phyloP scores from a whole-genome alignment of 2,888 invertebrate genomes.

The Parnassius orleans region DNA sequence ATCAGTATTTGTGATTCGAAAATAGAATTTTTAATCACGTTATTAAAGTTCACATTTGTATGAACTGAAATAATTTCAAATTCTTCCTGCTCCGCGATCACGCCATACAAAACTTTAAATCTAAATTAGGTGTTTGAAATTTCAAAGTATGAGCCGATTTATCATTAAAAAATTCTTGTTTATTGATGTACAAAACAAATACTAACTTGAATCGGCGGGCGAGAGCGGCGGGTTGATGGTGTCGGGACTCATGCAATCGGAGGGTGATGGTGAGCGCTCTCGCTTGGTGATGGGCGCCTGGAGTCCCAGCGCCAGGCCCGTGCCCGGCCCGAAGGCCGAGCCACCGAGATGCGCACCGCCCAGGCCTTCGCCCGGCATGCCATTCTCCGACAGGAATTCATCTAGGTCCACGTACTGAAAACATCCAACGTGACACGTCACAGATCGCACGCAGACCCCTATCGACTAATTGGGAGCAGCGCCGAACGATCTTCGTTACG shows the following conservation, averaged over 20 bases:
- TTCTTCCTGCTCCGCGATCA: too few species aligned
- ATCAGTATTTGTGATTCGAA: too few species aligned
- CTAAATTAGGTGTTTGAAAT: too few species aligned
- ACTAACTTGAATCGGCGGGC: constrained; percentile 94
- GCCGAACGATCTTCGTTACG: background rate
- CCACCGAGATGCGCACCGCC: constrained; percentile 84
- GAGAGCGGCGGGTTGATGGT: constrained; percentile 93
- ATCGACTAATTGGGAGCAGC: constrained; percentile 20
- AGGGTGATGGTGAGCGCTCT: constrained; percentile 92
- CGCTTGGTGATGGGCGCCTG: constrained; percentile 89
- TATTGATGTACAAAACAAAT: constrained; percentile 25
- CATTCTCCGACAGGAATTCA: constrained; percentile 97
- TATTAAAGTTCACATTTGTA: too few species aligned
- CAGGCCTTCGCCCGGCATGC: constrained; percentile 91
- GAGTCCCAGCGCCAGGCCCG: constrained; percentile 81
- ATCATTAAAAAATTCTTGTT: background rate
- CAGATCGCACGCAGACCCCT: constrained; percentile 34
- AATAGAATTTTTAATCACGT: too few species aligned
- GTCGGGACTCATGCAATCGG: constrained; percentile 94
- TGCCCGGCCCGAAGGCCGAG: constrained; percentile 81
- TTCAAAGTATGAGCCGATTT: too few species aligned
- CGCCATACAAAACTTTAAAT: too few species aligned
- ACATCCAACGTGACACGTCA: constrained; percentile 39
- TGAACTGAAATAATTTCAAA: too few species aligned
- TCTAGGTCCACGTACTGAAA: constrained; percentile 97